A percentile compares a stretch with the other conserved stretches of the same genome.
These are phyloP conservation scores for Poeciliopsis paucimaculata DNA, from an alignment of 2,797 vertebrate species.

Conservation along the genomic window DNA sequence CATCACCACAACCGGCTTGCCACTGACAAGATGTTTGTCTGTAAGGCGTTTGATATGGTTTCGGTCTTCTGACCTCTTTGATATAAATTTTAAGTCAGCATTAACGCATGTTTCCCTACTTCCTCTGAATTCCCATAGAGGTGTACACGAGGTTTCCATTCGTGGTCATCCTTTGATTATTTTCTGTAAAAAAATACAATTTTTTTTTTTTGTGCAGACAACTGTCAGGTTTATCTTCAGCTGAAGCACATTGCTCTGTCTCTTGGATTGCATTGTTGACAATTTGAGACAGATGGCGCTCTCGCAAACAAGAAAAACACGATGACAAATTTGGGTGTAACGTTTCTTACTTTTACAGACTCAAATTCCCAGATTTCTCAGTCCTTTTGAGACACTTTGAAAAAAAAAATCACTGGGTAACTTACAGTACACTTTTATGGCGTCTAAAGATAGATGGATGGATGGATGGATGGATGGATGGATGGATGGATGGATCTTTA, in stretches of 20 bases:
- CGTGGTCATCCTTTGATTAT: background rate
- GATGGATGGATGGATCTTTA: no score
- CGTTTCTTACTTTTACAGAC: background rate
- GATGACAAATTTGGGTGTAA: background rate
- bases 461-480: background rate
- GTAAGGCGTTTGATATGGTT: background rate
- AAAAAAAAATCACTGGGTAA: background rate
- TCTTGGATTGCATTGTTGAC: background rate
- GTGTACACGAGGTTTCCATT: background rate
- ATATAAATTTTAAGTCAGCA: background rate
- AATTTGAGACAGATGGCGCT: background rate
- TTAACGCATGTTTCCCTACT: background rate
- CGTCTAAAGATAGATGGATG: background rate
- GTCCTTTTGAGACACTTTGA: background rate
- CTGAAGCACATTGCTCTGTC: background rate
- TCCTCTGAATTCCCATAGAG: background rate
- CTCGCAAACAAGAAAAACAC: background rate
- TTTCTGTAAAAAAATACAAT: background rate
- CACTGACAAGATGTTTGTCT: slow-evolving; percentile 6
- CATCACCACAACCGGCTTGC: slow-evolving; percentile 3
- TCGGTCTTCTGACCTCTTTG: background rate
- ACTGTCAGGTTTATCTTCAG: background rate
- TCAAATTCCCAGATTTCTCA: background rate
- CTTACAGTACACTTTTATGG: background rate
- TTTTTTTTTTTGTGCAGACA: background rate